Conservation (phyloP, 2,113 vertebrate genomes). For the Calonectris borealis region DNA sequence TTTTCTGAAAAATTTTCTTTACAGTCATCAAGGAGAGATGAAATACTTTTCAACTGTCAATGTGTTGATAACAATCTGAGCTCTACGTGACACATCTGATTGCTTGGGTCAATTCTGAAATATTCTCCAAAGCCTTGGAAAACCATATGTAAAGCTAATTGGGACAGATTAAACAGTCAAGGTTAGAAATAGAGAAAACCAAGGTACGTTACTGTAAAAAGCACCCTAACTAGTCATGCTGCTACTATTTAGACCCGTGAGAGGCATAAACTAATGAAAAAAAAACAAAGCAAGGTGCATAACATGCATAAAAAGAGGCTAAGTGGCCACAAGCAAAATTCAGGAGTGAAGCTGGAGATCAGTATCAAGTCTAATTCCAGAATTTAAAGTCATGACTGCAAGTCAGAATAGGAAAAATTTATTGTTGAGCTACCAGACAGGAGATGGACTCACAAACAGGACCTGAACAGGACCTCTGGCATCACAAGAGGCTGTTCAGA, state of each 20-base stretch:
- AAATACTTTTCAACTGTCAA: background rate
- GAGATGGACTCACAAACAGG: background rate
- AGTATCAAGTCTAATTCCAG: background rate
- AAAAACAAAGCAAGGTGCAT: background rate
- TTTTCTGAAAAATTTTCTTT: background rate
- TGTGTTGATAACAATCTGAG: background rate
- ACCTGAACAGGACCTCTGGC: background rate
- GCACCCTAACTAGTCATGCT: background rate
- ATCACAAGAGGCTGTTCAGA: background rate
- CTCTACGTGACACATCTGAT: background rate
- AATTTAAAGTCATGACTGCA: background rate
- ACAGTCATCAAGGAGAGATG: background rate
- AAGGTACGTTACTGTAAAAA: background rate
- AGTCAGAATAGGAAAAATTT: background rate
- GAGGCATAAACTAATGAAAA: background rate
- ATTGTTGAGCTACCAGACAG: background rate
- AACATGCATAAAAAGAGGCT: background rate
- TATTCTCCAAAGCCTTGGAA: conserved; percentile 36
- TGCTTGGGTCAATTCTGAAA: conserved; percentile 55
- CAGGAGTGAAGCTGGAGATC: background rate
- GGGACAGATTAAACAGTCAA: conserved; percentile 55
- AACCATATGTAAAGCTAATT: conserved; percentile 51
- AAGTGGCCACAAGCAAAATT: background rate
- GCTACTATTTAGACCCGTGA: background rate
- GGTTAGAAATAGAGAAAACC: conserved; percentile 43